These are phyloP conservation scores for Zaprionus taronus DNA, from an alignment of 1,140 invertebrate species.

Conservation along the genomic window DNA sequence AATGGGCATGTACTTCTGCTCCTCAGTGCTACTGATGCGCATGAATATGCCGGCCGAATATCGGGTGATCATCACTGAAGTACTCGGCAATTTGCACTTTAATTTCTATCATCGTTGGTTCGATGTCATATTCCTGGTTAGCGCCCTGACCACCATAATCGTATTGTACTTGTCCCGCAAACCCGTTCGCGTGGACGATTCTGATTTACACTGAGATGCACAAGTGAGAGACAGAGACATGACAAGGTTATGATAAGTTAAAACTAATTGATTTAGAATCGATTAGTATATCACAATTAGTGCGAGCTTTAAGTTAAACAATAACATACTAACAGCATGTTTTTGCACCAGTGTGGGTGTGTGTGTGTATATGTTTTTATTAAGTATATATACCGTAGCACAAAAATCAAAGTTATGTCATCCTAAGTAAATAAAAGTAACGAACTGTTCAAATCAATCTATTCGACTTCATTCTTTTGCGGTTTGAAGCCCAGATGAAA, in stretches of 20 bases:
- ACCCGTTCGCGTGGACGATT: constrained; percentile 69
- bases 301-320: constrained; percentile 65
- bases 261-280: constrained; percentile 58
- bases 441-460: constrained; percentile 46
- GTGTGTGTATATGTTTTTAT: constrained; percentile 35
- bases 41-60: constrained; percentile 99
- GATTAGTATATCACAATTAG: constrained; percentile 45
- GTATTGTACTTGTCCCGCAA: constrained; percentile 91
- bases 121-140: constrained; percentile 99
- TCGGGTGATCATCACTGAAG: constrained; percentile 98
- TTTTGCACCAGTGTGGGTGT: constrained; percentile 45
- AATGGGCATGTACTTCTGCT: constrained; percentile 99
- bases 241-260: constrained; percentile 43
- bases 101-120: constrained; percentile 99
- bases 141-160: constrained; percentile 97
- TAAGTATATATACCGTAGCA: constrained; percentile 44
- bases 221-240: constrained; percentile 16
- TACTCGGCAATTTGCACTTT: constrained; percentile 98
- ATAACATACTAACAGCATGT: constrained; percentile 31
- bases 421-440: constrained; percentile 46
- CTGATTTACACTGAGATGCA: constrained; percentile 59
- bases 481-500: constrained; percentile 25
- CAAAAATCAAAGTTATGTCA: constrained; percentile 60
- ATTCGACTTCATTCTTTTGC: background rate
- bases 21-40: constrained; percentile 97